A percentile compares a stretch with the other conserved stretches of the same genome.
Evolutionary conservation across 2,888 invertebrate species (phyloP).

Genomic region (Melipona bicolor): DNA sequence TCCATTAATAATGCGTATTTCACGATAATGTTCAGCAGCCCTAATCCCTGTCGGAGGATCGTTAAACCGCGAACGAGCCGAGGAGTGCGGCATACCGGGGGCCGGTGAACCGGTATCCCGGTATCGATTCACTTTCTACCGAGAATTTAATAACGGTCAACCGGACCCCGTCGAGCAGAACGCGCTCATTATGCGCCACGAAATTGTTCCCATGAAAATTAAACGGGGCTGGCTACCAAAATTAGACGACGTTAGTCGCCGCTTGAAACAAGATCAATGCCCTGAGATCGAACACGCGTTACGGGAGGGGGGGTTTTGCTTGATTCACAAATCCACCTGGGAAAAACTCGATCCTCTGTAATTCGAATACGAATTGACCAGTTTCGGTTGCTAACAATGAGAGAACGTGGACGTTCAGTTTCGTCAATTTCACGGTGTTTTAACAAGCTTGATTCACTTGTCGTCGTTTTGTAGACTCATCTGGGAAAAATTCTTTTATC

Average conservation of each 20-base stretch:
- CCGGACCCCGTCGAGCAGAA: conserved; percentile 47
- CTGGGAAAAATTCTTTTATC: too few species aligned
- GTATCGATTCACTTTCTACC: conserved; percentile 65
- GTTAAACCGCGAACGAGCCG: conserved; percentile 47
- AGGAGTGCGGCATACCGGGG: conserved; percentile 27
- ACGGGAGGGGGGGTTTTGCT: neutral
- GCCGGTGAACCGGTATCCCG: conserved; percentile 55
- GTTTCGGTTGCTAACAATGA: too few species aligned
- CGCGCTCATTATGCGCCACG: conserved; percentile 62
- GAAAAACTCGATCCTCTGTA: too few species aligned
- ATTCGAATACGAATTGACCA: too few species aligned
- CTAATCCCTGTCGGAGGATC: conserved; percentile 46
- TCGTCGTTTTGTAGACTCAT: too few species aligned
- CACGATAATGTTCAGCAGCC: conserved; percentile 36
- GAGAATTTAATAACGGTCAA: conserved; percentile 67
- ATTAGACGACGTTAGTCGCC: conserved; percentile 49
- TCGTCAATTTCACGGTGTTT: too few species aligned
- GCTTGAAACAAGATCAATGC: conserved; percentile 42
- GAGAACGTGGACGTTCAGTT: too few species aligned
- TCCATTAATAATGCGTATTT: conserved; percentile 53
- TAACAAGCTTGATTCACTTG: too few species aligned
- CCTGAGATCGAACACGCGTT: conserved; percentile 31
- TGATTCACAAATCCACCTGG: too few species aligned
- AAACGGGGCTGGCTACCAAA: conserved; percentile 50
- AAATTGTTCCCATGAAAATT: conserved; percentile 67